Evolutionary conservation across 1,140 invertebrate species (phyloP).

Genomic region (Drosophila truncata): DNA sequence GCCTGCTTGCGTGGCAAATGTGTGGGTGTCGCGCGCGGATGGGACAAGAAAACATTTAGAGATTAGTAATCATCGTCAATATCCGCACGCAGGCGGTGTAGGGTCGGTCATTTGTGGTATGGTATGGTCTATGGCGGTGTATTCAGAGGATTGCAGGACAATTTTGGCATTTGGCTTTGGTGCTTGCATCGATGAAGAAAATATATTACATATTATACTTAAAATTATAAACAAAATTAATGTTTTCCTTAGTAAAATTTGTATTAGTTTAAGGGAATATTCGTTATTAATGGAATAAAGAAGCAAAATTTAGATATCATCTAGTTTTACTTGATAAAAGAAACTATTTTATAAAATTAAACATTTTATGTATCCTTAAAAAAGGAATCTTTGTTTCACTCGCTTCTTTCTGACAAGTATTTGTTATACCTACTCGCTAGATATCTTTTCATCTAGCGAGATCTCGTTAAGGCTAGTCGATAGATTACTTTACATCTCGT

Average conservation of each 20-base stretch:
- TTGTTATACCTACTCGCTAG: not conserved
- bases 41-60: slow-evolving; percentile 53
- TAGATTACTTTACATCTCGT: not conserved
- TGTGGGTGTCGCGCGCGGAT: slow-evolving; percentile 39
- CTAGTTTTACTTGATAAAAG: not conserved
- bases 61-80: slow-evolving; percentile 71
- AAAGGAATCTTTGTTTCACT: not conserved
- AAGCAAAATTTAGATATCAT: not conserved
- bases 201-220: not conserved
- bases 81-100: not conserved
- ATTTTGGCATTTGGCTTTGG: slow-evolving; percentile 24
- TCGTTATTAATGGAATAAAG: not conserved
- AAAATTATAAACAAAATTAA: not conserved
- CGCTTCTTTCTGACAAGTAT: not conserved
- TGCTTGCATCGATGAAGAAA: slow-evolving; percentile 1
- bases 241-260: not conserved
- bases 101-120: slow-evolving; percentile 5
- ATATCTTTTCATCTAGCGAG: too few species aligned
- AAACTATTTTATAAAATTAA: not conserved
- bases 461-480: not conserved
- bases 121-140: slow-evolving; percentile 13
- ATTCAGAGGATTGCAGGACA: slow-evolving; percentile 4
- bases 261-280: not conserved
- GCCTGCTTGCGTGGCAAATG: slow-evolving; percentile 86
- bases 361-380: not conserved